Percentiles rank a stretch among this genome's conserved stretches.
phyloP scores from a whole-genome alignment of 2,888 invertebrate genomes.

The Erebia epiphron region DNA sequence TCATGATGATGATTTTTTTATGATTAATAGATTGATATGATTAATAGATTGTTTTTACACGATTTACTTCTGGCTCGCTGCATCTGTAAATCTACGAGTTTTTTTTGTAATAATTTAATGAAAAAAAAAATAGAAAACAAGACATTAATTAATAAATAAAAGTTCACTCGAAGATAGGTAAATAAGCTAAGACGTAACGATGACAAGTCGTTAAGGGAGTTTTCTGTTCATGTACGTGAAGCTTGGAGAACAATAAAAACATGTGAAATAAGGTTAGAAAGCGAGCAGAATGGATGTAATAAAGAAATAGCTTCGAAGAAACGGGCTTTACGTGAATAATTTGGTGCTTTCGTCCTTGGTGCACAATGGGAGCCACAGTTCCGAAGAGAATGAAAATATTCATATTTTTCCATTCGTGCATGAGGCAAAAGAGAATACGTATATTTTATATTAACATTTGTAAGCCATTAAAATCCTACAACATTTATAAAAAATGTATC shows the following conservation, averaged over 20 bases:
- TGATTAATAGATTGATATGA: too few relatives aligned
- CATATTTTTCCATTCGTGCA: constrained; percentile 39
- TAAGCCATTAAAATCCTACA: constrained; percentile 16
- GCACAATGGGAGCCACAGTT: constrained; percentile 43
- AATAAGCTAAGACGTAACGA: constrained; percentile 37
- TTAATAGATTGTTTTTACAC: too few relatives aligned
- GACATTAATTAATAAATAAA: constrained; percentile 27
- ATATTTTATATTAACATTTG: constrained; percentile 26
- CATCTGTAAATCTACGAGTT: not conserved
- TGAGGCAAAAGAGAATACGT: constrained; percentile 35
- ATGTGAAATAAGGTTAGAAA: constrained; percentile 58
- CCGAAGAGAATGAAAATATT: constrained; percentile 42
- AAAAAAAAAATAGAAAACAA: not conserved
- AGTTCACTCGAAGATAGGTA: constrained; percentile 29
- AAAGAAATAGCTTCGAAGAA: constrained; percentile 66
- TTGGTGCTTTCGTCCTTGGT: constrained; percentile 55
- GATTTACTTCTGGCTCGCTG: not conserved
- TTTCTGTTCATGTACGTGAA: constrained; percentile 41
- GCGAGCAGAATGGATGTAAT: constrained; percentile 63
- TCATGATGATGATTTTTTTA: too few relatives aligned
- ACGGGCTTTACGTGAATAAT: constrained; percentile 51
- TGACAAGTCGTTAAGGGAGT: constrained; percentile 34
- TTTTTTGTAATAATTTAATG: not conserved
- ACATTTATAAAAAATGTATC: not conserved
- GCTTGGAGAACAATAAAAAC: constrained; percentile 58